Base-by-base conservation (phyloP, 1,140 invertebrate genomes). In the Sweltsa coloradensis region DNA sequence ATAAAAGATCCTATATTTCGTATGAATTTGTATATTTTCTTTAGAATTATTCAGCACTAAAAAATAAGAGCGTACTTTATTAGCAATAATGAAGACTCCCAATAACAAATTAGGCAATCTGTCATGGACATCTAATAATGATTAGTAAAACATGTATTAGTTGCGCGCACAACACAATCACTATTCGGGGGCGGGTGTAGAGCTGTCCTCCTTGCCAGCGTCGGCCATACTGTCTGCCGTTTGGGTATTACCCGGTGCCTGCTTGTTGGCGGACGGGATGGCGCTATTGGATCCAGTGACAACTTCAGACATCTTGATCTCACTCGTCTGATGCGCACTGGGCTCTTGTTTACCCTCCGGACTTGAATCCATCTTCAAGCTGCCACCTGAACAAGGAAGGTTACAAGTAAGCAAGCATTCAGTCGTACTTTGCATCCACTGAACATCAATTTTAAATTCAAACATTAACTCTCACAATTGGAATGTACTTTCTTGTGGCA, bases 291-390 rank as follows among this genome's bases (percentile, higher is more conserved):
- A n/a, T n/a, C n/a, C n/a, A n/a, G n/a, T n/a, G n/a, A n/a, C n/a
- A 42, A 23, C 26, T 37, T 36, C 48, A 11, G 34, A 21, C 29
- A 47, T 46, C 31, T 46, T 46, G 23, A 26, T 47, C 21, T 47
- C 24, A 18, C 45, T n/a, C n/a, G n/a, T n/a, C n/a, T n/a, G n/a
- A n/a, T n/a, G n/a, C n/a, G n/a, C 36, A 24, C 29, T 16, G n/a
- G 13, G 5, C 31, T 47, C 45, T 18, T 34, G 23, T 37, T 47
- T 47, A n/a, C 41, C 41, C 34, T 50, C 48, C 13, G 48, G 22
- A 11, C 21, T 27, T 27, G 14, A 23, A 14, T 50, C 48, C 37
- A 50, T 34, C 48, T 50, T 50, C 48, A 50, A 5, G 34, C 45
- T 50, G 26, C 19, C n/a, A 5, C 46, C 46, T 47, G 16, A 26